Conservation (phyloP, 1,140 invertebrate genomes). For the Drosophila suzukii region DNA sequence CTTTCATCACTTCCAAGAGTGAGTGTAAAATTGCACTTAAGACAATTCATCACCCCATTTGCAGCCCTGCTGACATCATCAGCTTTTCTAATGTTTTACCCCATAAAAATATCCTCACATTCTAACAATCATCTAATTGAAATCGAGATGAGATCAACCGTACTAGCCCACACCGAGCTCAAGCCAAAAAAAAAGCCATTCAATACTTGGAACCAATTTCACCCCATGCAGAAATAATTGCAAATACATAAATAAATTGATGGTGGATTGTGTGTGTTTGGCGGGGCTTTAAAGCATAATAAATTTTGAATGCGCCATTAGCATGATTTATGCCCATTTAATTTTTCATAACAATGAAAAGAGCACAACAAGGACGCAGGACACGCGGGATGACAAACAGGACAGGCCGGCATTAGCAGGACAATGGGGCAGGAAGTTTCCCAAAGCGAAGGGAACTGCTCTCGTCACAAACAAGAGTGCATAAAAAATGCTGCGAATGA, state of each 20-base stretch:
- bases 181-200: conserved; percentile 18
- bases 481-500: conserved; percentile 68
- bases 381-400: conserved; percentile 61
- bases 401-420: conserved; percentile 66
- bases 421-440: conserved; percentile 46
- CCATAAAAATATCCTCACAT: conserved; percentile 47
- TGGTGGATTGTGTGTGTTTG: conserved; percentile 37
- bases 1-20: not conserved
- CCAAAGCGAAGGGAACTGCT: conserved; percentile 4
- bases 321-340: conserved; percentile 83
- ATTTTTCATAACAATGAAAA: conserved; percentile 81
- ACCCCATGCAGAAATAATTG: conserved; percentile 59
- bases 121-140: conserved; percentile 73
- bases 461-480: conserved; percentile 67
- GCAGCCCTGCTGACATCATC: conserved; percentile 48
- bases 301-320: conserved; percentile 83
- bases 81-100: conserved; percentile 2
- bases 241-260: conserved; percentile 68
- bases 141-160: conserved; percentile 54
- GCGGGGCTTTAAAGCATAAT: conserved; percentile 77
- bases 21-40: not conserved
- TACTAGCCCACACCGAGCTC: conserved; percentile 19
- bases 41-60: conserved; percentile 12
- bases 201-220: conserved; percentile 33
- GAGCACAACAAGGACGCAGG: conserved; percentile 37